Evolutionary conservation across 2,888 invertebrate genomes (phyloP), one percentile per base, ranked within the genome.

Genomic region (Shargacucullia verbasci): DNA sequence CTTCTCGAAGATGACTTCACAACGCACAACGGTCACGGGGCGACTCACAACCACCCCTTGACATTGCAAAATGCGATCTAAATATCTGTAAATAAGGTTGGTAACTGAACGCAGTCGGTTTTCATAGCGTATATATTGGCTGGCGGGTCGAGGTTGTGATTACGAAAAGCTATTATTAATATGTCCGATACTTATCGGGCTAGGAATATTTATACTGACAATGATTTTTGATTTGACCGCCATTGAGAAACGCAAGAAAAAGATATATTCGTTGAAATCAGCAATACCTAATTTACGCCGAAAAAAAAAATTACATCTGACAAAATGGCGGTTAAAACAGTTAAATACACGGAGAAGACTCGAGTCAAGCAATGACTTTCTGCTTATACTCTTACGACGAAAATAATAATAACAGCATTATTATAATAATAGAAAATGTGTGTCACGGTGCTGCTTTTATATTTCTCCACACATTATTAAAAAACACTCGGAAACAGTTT

Each of bases 41-140:
- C 74, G 33, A 53, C 81, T 47, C 84, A 82, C 62, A 77, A 79
- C 44, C 92, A 93, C 63, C 92, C 93, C 63, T 78, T 93, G 49
- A 92, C 93, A 50, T 76, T 93, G 77, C 91, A 90, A 62, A 93
- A 93, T 73, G 92, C 92, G 37, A 91, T 92, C 72, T 93, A 91
- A 87, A 31, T 7, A 9, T 12, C 29, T 55, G 20, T 50, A 54
- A 37, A 68, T 82, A 81, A 77, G 80, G 81, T 80, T 69, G 73
- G 70, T 58, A 71, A 67, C 82, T 74, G 80, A 76, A 79, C 75
- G 82, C 63, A 61, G 67, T 74, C 63, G 63, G 66, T 75, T 80
- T 78, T 84, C 82, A 81, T 77, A 70, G 81, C 84, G 82, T 89
- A 85, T 83, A 86, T 87, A 87, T 88, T 89, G 89, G 88, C 88